Evolutionary conservation across 2,888 invertebrate species (phyloP), one percentile per base, ranked within the genome.

Genomic region (Cephus spinipes): DNA sequence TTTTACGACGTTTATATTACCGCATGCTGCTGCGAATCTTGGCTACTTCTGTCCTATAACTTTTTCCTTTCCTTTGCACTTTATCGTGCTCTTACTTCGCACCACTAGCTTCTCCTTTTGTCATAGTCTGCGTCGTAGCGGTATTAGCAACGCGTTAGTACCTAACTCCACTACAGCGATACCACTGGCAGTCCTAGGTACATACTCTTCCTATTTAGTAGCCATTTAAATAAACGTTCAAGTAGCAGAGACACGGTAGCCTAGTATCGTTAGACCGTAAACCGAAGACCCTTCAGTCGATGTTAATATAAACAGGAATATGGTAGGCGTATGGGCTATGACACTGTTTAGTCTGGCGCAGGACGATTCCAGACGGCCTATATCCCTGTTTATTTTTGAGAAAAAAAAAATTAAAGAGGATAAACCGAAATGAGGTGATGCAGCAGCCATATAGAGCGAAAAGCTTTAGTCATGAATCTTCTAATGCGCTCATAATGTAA

Each of bases 1-100:
- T 90, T 91, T 91, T 91, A 91, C 89, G 91, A 91, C 90, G 89
- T 90, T 91, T 91, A 91, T 91, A 91, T 91, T 90, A 90, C 90
- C 71, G 71, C 71, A 33, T 33, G 83, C 83, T 86, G 87, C 83
- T 85, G 85, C 83, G 85, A 85, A 86, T 89, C 88, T 88, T 88
- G 87, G 86, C 86, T 86, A 81, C 83, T 82, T 75, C 79, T 82
- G 80, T 82, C 74, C 81, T 79, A 81, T 81, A 80, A 77, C 77
- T 68, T 68, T 73, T 76, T 80, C 73, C 83, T 81, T 80, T 81
- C 82, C 79, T 77, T 76, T 76, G 40, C 74, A 81, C 82, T 83
- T 85, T 85, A 80, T 79, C 77, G 79, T 76, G 75, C 78, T 33
- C 32, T 71, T 75, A 34, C 76, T 15, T 79, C 71, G 30, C 71